A percentile compares a stretch with the other conserved stretches of the same genome.
Evolutionary conservation across 2,113 vertebrate species (phyloP).

Genomic region (Aix galericulata): DNA sequence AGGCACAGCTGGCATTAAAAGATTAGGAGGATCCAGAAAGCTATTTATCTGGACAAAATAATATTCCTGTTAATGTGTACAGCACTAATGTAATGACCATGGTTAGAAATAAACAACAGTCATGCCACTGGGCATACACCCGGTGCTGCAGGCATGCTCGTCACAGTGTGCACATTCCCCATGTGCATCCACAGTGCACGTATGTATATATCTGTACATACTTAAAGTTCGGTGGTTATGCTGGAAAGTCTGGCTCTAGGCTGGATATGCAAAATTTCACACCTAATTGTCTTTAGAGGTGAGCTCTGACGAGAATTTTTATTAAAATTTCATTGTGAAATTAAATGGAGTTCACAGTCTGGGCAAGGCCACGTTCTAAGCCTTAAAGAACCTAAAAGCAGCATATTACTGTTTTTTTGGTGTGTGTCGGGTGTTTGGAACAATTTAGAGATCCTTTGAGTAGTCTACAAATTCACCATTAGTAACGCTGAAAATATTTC

Average conservation of each 20-base stretch:
- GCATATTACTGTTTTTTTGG: neutral
- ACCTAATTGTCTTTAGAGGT: neutral
- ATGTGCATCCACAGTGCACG: fast-evolving
- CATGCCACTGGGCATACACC: neutral
- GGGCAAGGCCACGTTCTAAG: neutral
- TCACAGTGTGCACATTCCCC: fast-evolving
- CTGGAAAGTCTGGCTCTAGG: neutral
- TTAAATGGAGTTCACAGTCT: neutral
- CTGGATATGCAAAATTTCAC: neutral
- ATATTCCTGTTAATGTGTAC: neutral
- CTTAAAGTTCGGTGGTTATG: fast-evolving
- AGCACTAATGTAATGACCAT: neutral
- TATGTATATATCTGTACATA: fast-evolving
- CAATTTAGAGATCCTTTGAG: neutral
- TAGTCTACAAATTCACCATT: neutral
- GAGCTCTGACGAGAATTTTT: neutral
- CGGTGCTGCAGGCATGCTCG: fast-evolving
- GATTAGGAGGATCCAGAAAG: neutral
- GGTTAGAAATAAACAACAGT: neutral
- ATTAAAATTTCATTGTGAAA: neutral
- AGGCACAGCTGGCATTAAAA: neutral
- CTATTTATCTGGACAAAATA: neutral
- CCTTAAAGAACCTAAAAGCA: neutral
- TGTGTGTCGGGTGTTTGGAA: neutral
- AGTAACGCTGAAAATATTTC: constrained; percentile 16